Conservation (phyloP, 2,113 vertebrate species). For the Sigmodon hispidus region DNA sequence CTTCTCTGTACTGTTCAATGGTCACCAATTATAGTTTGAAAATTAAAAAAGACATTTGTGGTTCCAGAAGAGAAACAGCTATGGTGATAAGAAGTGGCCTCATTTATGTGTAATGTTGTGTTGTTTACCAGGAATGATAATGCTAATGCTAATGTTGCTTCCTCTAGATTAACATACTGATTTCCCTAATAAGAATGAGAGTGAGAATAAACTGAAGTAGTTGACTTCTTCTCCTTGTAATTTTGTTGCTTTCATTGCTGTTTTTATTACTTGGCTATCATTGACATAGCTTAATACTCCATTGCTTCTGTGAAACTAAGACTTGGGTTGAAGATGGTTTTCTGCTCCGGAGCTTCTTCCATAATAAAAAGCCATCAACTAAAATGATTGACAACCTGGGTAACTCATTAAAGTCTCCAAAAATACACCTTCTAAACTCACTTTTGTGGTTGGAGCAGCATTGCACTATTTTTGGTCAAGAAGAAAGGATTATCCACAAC, state of each 20-base stretch:
- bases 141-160: slow-evolving; percentile 41
- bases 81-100: background rate
- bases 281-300: background rate
- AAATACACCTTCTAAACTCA: background rate
- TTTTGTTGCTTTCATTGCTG: background rate
- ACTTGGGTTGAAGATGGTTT: background rate
- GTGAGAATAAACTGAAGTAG: slow-evolving; percentile 65
- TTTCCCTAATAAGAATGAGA: background rate
- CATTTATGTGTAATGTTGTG: slow-evolving; percentile 58
- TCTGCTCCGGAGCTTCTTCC: background rate
- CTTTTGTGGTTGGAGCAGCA: background rate
- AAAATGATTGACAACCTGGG: background rate
- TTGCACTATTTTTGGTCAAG: background rate
- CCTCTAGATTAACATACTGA: slow-evolving; percentile 45
- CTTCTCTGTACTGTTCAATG: slow-evolving; percentile 29
- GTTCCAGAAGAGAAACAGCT: background rate
- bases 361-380: background rate
- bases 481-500: background rate
- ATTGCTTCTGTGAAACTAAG: background rate
- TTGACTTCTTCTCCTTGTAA: background rate
- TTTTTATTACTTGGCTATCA: background rate
- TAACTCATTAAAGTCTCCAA: background rate
- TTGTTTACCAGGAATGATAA: slow-evolving; percentile 39
- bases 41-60: slow-evolving; percentile 55
- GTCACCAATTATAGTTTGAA: slow-evolving; percentile 67